These are phyloP conservation scores for Phasianus colchicus DNA, from an alignment of 2,113 vertebrate genomes.

Conservation along the genomic window DNA sequence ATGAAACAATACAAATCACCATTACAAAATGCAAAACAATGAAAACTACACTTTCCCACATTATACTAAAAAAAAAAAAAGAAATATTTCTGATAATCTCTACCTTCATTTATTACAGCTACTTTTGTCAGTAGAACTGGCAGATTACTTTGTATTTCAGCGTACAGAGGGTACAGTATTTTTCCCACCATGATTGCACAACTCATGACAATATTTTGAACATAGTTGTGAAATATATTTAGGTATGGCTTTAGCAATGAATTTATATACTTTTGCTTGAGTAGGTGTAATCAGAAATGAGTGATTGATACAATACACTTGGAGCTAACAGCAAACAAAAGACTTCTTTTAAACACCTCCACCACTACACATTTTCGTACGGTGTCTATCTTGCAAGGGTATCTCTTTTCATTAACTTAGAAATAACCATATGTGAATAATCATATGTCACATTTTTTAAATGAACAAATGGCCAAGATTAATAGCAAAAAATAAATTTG, in stretches of 20 bases:
- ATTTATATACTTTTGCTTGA: background rate
- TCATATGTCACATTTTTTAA: conserved; percentile 37
- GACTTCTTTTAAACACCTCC: background rate
- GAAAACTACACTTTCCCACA: background rate
- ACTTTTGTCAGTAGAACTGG: background rate
- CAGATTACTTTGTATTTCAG: background rate
- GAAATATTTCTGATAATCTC: background rate
- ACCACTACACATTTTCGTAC: background rate
- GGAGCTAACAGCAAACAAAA: background rate
- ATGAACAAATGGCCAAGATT: conserved; percentile 26
- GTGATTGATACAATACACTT: background rate
- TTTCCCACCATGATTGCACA: background rate
- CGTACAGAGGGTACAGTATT: background rate
- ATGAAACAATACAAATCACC: too few species aligned
- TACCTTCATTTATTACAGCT: background rate
- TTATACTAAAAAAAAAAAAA: background rate
- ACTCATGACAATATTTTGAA: background rate
- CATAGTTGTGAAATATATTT: background rate
- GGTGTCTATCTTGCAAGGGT: background rate
- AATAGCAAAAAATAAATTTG: conserved; percentile 2
- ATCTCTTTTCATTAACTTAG: background rate
- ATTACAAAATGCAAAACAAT: background rate
- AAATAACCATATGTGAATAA: background rate
- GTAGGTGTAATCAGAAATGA: background rate
- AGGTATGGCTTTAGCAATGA: background rate